phyloP scores from a whole-genome alignment of 2,888 invertebrate species.

The Orchestes rusci region DNA sequence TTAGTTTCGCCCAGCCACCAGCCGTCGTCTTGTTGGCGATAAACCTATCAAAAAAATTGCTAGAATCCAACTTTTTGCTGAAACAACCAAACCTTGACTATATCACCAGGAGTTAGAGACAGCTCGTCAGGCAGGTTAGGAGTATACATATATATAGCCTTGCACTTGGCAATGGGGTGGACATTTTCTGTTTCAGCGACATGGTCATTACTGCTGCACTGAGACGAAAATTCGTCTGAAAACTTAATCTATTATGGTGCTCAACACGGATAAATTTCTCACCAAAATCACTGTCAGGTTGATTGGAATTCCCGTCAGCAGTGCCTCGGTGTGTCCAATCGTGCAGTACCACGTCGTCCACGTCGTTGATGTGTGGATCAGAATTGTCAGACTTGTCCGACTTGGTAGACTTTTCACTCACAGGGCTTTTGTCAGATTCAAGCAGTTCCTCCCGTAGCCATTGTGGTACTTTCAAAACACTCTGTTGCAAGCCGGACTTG shows the following conservation, averaged over 20 bases:
- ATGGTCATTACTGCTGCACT: constrained; percentile 52
- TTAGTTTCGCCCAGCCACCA: constrained; percentile 92
- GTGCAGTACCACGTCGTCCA: constrained; percentile 46
- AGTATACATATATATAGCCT: constrained; percentile 80
- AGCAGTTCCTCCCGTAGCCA: constrained; percentile 64
- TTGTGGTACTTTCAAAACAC: constrained; percentile 72
- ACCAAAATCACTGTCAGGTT: constrained; percentile 81
- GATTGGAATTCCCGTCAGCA: constrained; percentile 79
- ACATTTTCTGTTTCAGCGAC: constrained; percentile 41
- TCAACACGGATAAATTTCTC: too few species aligned
- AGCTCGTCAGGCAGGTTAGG: constrained; percentile 85
- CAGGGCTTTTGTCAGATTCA: constrained; percentile 40
- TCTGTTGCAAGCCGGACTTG: constrained; percentile 83
- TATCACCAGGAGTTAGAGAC: constrained; percentile 61
- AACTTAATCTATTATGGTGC: too few species aligned
- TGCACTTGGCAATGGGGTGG: constrained; percentile 62
- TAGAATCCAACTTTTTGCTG: neutral
- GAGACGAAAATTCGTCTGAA: constrained; percentile 75
- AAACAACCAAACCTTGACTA: constrained; percentile 35
- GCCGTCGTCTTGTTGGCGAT: constrained; percentile 85
- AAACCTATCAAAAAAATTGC: constrained; percentile 51
- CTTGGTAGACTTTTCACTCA: constrained; percentile 40
- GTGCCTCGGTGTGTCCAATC: constrained; percentile 71
- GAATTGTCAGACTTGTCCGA: constrained; percentile 45
- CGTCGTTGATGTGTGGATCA: constrained; percentile 46